phyloP scores from a whole-genome alignment of 2,113 vertebrate genomes.

The Corapipo altera region DNA sequence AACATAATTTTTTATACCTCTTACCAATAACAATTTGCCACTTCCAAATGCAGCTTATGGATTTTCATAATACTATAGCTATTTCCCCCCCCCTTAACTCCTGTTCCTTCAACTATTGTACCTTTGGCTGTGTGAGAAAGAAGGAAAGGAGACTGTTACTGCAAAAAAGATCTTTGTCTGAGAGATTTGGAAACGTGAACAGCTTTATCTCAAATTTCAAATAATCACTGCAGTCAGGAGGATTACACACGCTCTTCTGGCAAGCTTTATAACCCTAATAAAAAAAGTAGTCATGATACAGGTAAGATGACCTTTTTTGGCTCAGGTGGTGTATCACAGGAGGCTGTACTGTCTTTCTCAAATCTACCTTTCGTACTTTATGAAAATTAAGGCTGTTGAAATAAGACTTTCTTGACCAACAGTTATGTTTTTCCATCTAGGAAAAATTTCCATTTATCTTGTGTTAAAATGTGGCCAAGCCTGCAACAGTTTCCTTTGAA shows the following conservation, averaged over 20 bases:
- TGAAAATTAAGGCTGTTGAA: not conserved
- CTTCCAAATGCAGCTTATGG: not conserved
- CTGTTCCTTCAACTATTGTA: not conserved
- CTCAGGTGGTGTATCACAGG: not conserved
- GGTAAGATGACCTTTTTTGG: not conserved
- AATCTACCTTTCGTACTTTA: not conserved
- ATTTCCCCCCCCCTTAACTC: accelerated
- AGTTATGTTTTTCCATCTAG: not conserved
- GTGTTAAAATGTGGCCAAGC: not conserved
- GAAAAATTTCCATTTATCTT: not conserved
- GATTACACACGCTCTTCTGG: not conserved
- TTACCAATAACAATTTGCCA: not conserved
- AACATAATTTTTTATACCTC: not conserved
- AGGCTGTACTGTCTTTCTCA: not conserved
- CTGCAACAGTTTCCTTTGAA: not conserved
- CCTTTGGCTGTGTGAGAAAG: not conserved
- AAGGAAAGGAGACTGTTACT: not conserved
- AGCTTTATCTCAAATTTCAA: slow-evolving; percentile 1
- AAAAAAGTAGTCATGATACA: not conserved
- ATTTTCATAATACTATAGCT: not conserved
- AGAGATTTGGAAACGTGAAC: not conserved
- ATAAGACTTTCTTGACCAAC: not conserved
- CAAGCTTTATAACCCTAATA: not conserved
- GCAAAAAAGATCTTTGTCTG: not conserved
- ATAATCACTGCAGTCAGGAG: not conserved